Evolutionary conservation across 1,140 invertebrate species (phyloP).

Genomic region (Leptonema lineaticorne): DNA sequence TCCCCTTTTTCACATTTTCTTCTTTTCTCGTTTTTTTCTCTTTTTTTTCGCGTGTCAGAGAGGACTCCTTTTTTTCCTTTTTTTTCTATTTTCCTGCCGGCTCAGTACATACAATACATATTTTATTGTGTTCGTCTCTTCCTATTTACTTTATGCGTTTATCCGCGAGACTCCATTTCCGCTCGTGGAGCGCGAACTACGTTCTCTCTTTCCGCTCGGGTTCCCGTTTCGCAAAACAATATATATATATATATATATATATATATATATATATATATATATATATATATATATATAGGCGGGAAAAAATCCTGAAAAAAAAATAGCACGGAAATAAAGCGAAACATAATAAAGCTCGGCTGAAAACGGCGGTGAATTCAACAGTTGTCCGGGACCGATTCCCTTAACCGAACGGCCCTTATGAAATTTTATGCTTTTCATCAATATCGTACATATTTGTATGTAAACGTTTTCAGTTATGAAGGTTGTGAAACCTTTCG

Average conservation of each 20-base stretch:
- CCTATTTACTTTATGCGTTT: constrained; percentile 42
- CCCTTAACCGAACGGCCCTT: neutral
- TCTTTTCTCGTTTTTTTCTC: neutral
- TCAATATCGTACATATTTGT: constrained; percentile 26
- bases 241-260: no score
- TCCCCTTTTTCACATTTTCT: neutral
- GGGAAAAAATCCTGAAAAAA: constrained; percentile 30
- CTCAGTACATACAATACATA: constrained; percentile 36
- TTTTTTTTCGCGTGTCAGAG: no score
- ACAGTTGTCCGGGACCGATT: constrained; percentile 24
- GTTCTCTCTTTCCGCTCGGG: no score
- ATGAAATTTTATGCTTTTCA: constrained; percentile 36
- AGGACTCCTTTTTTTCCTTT: no score
- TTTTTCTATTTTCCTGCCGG: constrained; percentile 32
- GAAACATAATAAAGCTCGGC: constrained; percentile 26
- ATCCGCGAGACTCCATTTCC: constrained; percentile 42
- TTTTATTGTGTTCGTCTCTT: constrained; percentile 42
- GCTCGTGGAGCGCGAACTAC: constrained; percentile 23
- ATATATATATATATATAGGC: constrained; percentile 28
- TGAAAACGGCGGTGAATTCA: constrained; percentile 33
- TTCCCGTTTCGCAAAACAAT: no score
- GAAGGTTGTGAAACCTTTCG: no score
- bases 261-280: no score
- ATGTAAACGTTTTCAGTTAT: no score
- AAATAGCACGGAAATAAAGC: constrained; percentile 1